Conservation (phyloP, 2,113 vertebrate species). For the Eretmochelys imbricata region DNA sequence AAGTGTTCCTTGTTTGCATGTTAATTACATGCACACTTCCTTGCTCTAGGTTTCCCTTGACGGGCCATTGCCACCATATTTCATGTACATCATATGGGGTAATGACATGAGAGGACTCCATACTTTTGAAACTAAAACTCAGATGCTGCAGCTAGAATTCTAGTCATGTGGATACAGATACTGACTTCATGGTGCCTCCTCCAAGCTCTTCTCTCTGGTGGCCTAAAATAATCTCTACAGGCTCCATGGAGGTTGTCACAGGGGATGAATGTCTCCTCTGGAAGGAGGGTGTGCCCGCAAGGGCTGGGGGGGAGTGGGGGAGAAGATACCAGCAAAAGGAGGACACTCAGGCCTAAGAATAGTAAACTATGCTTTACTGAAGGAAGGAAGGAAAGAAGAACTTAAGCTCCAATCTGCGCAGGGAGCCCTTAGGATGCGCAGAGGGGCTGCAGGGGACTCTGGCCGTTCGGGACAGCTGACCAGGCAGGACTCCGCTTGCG, state of each 20-base stretch:
- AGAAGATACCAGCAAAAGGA: too few species aligned
- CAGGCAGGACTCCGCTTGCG: too few species aligned
- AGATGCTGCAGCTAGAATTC: neutral
- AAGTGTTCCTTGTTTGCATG: neutral
- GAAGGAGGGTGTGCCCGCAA: neutral
- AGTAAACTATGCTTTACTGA: too few species aligned
- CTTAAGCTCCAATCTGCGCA: too few species aligned
- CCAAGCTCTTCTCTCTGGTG: neutral
- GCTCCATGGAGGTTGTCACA: neutral
- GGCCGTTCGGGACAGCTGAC: too few species aligned
- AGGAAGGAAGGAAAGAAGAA: too few species aligned
- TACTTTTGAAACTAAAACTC: neutral
- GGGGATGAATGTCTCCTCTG: accelerated
- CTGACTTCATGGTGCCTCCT: neutral
- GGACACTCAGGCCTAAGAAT: too few species aligned
- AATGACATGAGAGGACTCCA: neutral
- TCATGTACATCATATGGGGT: neutral
- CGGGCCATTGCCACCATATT: neutral
- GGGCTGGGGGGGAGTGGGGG: too few species aligned
- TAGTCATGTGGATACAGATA: accelerated
- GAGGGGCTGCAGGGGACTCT: too few species aligned
- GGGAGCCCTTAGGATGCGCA: too few species aligned
- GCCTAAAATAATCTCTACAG: neutral
- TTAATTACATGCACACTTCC: accelerated
- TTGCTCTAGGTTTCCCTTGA: accelerated